phyloP scores from a whole-genome alignment of 2,113 vertebrate genomes.

The Coturnix japonica region DNA sequence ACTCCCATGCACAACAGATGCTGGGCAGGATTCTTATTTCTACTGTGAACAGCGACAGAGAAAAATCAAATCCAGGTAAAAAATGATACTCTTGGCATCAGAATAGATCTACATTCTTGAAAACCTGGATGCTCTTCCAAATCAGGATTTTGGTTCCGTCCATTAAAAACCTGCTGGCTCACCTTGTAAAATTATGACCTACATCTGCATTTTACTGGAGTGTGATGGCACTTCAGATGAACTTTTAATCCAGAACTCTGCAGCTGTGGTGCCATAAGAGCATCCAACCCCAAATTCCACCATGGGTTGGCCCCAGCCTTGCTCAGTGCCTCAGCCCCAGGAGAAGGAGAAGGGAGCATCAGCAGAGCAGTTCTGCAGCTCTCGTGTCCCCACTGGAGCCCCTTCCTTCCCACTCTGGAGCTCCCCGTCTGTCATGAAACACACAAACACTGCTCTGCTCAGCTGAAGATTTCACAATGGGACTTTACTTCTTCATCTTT shows the following conservation, averaged over 20 bases:
- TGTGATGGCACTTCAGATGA: not conserved
- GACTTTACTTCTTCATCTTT: constrained; percentile 50
- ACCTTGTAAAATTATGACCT: not conserved
- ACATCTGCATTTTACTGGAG: not conserved
- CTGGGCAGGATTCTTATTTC: not conserved
- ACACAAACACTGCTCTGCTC: not conserved
- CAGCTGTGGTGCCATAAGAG: not conserved
- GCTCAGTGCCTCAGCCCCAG: fast-evolving
- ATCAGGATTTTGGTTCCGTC: not conserved
- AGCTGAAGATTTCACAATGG: constrained; percentile 39
- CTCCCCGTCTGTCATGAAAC: constrained; percentile 10
- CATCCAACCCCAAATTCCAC: not conserved
- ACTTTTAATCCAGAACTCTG: not conserved
- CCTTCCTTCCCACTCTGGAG: not conserved
- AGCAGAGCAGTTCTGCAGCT: not conserved
- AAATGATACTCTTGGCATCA: not conserved
- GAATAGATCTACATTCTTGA: not conserved
- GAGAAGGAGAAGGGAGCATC: not conserved
- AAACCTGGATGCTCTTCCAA: not conserved
- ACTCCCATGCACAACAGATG: not conserved
- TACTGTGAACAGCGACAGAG: not conserved
- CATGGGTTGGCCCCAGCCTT: not conserved
- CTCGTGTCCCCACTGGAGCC: constrained; percentile 21
- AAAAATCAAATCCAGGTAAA: not conserved
- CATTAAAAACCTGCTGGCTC: not conserved